phyloP scores from a whole-genome alignment of 2,113 vertebrate species.

The Proterorhinus semilunaris region DNA sequence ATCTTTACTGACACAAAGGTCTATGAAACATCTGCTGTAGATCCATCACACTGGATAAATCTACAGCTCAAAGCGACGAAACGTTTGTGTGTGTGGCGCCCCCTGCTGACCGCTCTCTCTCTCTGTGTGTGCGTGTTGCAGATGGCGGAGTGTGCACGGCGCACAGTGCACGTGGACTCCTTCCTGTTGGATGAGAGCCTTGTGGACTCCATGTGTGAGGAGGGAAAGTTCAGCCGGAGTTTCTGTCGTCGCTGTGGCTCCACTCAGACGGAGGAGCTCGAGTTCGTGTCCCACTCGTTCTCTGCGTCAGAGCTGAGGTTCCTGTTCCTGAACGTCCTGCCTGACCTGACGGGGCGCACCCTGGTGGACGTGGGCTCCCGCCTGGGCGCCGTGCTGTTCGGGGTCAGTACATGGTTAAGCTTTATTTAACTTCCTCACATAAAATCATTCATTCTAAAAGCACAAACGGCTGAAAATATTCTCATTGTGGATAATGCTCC shows the following conservation, averaged over 20 bases:
- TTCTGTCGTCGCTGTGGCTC: conserved; percentile 88
- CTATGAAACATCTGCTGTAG: too few species aligned
- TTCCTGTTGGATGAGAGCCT: conserved; percentile 92
- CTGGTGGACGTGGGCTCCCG: conserved; percentile 93
- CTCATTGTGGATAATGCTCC: too few species aligned
- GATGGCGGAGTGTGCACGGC: conserved; percentile 78
- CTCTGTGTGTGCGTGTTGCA: conserved; percentile 41
- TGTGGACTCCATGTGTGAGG: conserved; percentile 87
- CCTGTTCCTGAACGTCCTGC: conserved; percentile 87
- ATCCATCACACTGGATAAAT: too few species aligned
- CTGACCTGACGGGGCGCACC: conserved; percentile 84
- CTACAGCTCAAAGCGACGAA: too few species aligned
- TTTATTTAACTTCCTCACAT: too few species aligned
- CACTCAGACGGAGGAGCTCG: conserved; percentile 42
- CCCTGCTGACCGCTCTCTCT: too few species aligned
- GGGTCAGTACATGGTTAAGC: conserved; percentile 41
- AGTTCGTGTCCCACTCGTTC: conserved; percentile 95
- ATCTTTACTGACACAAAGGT: too few species aligned
- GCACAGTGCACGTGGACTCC: conserved; percentile 85
- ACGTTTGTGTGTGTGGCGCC: too few species aligned
- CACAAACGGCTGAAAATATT: too few species aligned
- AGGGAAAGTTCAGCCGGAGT: conserved; percentile 87
- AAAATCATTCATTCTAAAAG: too few species aligned
- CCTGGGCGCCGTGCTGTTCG: conserved; percentile 88
- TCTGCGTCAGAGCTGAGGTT: conserved; percentile 88